Conservation (phyloP, 2,888 invertebrate species). For the Eupithecia centaureata region DNA sequence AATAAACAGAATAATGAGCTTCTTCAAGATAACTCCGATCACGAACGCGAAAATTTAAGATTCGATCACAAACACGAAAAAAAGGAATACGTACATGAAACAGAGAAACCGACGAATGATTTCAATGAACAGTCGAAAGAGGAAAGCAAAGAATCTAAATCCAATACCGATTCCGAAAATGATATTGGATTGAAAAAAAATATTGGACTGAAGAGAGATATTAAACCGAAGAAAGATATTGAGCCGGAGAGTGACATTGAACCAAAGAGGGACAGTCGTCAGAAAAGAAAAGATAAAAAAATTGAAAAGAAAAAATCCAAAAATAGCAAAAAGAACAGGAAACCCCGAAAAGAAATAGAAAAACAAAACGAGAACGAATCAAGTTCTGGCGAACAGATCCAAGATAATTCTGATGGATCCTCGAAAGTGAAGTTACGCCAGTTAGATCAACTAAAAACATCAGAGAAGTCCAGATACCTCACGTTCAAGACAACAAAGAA, state of each 20-base stretch:
- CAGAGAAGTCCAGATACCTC: neutral
- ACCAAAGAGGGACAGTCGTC: neutral
- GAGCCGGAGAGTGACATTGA: neutral
- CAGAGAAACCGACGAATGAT: conserved; percentile 4
- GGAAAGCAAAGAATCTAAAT: neutral
- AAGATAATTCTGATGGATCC: neutral
- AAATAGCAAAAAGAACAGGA: neutral
- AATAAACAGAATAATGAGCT: neutral
- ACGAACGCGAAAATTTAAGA: neutral
- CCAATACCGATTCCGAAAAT: neutral
- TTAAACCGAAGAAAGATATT: neutral
- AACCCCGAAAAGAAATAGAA: neutral
- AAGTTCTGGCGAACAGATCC: neutral
- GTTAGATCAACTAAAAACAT: too few species aligned
- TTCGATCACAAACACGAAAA: neutral
- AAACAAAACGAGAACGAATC: neutral
- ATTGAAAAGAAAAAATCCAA: too few species aligned
- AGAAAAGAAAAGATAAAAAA: too few species aligned
- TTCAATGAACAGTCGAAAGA: neutral
- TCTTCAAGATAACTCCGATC: neutral
- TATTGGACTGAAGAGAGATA: neutral
- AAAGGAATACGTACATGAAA: neutral
- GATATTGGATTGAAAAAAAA: neutral
- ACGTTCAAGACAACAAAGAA: neutral
- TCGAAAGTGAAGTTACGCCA: too few species aligned